Evolutionary conservation across 2,797 vertebrate species (phyloP).

Genomic region (Muscicapa comitata): DNA sequence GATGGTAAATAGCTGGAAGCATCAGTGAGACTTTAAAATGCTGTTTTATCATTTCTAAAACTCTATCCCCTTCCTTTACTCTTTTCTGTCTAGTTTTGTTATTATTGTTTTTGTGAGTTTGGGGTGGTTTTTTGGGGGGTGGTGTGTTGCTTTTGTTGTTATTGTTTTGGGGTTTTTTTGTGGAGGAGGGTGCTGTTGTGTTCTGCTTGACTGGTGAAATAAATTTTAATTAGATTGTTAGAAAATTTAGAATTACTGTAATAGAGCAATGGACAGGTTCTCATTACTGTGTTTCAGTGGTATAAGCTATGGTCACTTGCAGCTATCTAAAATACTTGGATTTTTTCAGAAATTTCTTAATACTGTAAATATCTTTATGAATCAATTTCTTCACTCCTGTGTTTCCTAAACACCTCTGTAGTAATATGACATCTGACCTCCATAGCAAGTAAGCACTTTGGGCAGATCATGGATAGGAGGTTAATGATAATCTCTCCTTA

Average conservation of each 20-base stretch:
- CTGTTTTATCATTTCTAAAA: background rate
- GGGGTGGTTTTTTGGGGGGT: rapidly evolving
- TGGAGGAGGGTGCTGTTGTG: rapidly evolving
- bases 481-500: background rate
- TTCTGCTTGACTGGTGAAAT: background rate
- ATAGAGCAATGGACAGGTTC: background rate
- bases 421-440: background rate
- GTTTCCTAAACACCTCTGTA: background rate
- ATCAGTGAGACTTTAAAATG: background rate
- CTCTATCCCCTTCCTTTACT: background rate
- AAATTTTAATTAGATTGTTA: background rate
- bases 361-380: background rate
- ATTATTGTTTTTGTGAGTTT: background rate
- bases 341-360: background rate
- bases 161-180: too few species aligned
- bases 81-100: background rate
- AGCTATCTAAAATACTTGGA: background rate
- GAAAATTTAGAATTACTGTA: background rate
- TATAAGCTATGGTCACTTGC: background rate
- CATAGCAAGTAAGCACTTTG: background rate
- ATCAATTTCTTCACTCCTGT: background rate
- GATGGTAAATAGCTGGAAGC: background rate
- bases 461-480: background rate
- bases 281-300: background rate
- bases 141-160: background rate